Base-by-base conservation (phyloP, 64 coral and sea anemone species). In the Astreopora myriophthalma region DNA sequence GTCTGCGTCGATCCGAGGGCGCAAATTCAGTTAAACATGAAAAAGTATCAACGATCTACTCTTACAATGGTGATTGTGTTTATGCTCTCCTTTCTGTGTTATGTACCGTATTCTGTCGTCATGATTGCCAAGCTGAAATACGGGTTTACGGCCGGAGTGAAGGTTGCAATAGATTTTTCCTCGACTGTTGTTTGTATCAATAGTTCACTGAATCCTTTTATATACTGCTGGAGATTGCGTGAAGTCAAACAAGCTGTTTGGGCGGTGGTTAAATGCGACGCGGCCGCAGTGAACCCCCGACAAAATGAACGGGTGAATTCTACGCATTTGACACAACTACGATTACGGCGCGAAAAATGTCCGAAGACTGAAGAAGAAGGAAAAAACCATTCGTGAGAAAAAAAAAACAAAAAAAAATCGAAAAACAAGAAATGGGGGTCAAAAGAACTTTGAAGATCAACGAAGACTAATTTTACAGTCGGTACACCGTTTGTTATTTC, bases 11-110 rank as follows among this genome's bases (percentile, higher is more conserved):
- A 82, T 63, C 51, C 55, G 9, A 63, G 13, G 6, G 30, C 79
- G 0, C 79, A 82, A 38, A 12, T 82, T 1, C 55, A 63, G 32
- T 27, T 82, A 13, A 82, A 82, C 30, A 82, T 82, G 79, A 82
- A 82, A 33, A 82, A 82, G 38, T 82, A 82, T 34, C 79, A 82
- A n/a, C 79, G 79, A 63, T 82, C 79, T 61, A 82, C 79, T 34
- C 60, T 36, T 20, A 82, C 79, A 8, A 82, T 82, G 79, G 79
- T 82, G 0, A 82, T 82, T 8, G 57, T 82, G 20, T 82, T 82
- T 12, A 82, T 82, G 79, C 27, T 82, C 1, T 82, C 79, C 16
- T 82, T 82, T 22, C 25, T 82, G 29, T 82, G 79, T 38, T 82
- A 82, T 34, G 79, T 82, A 1, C 79, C 79, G 0, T 82, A 82